These are phyloP conservation scores for Orthosia gothica DNA, from an alignment of 2,888 invertebrate species.

Conservation along the genomic window DNA sequence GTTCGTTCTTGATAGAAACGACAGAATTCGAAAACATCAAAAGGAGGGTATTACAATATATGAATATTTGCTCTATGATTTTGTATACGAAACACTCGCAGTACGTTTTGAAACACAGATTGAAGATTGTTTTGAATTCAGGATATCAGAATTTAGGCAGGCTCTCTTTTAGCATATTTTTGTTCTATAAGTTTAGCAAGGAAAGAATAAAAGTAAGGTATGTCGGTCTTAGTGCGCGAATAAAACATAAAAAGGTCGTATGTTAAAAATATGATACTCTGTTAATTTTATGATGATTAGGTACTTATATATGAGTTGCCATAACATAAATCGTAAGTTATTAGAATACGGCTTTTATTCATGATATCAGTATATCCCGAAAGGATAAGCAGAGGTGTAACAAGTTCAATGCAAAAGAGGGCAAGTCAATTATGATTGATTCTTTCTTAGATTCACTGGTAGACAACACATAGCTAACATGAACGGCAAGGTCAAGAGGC, in stretches of 20 bases:
- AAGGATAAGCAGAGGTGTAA: too few relatives aligned
- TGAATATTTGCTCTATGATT: conserved; percentile 39
- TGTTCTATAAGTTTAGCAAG: not conserved
- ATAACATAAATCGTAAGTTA: too few relatives aligned
- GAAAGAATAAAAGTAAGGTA: not conserved
- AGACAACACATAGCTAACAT: too few relatives aligned
- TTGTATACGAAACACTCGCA: conserved; percentile 20
- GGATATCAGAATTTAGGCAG: conserved; percentile 3
- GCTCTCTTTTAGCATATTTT: conserved; percentile 16
- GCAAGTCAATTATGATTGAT: too few relatives aligned
- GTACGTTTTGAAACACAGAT: conserved; percentile 5
- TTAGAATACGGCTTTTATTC: too few relatives aligned
- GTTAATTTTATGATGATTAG: not conserved
- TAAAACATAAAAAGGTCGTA: too few relatives aligned
- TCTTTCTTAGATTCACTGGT: too few relatives aligned
- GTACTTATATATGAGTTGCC: too few relatives aligned
- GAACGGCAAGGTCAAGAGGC: too few relatives aligned
- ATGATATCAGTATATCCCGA: too few relatives aligned
- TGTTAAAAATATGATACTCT: not conserved
- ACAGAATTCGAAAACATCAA: conserved; percentile 30
- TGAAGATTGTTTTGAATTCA: conserved; percentile 9
- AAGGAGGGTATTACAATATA: conserved; percentile 35
- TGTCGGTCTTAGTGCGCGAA: too few relatives aligned
- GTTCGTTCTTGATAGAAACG: not conserved
- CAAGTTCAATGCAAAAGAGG: too few relatives aligned